phyloP scores from a whole-genome alignment of 2,797 vertebrate genomes.

The Lindbergichthys nudifrons region DNA sequence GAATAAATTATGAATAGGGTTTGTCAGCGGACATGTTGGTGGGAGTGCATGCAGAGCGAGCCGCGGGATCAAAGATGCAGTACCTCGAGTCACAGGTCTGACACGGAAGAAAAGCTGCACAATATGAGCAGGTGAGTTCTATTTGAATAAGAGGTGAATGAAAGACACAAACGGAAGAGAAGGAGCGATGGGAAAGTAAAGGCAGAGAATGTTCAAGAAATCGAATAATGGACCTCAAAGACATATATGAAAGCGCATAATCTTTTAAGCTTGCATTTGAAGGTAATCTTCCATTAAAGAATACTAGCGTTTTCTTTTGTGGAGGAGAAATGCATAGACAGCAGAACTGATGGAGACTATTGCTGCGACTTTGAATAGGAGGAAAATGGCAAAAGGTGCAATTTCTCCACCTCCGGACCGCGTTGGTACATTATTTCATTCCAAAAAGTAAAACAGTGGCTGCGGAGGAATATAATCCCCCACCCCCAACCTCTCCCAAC shows the following conservation, averaged over 20 bases:
- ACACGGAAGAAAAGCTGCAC: conserved; percentile 33
- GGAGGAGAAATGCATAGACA: conserved; percentile 81
- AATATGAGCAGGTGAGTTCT: conserved; percentile 54
- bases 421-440: conserved; percentile 66
- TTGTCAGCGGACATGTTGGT: conserved; percentile 68
- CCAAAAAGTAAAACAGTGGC: conserved; percentile 76
- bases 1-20: conserved; percentile 79
- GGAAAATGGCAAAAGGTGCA: conserved; percentile 74
- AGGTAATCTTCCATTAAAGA: conserved; percentile 85
- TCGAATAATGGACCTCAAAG: conserved; percentile 80
- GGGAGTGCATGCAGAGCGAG: conserved; percentile 70
- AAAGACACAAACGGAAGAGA: conserved; percentile 66
- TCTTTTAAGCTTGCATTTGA: conserved; percentile 83
- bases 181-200: conserved; percentile 48
- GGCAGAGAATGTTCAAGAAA: conserved; percentile 66
- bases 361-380: conserved; percentile 80
- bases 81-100: conserved; percentile 44
- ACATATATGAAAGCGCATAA: conserved; percentile 79
- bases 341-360: conserved; percentile 79
- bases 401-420: conserved; percentile 61
- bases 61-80: conserved; percentile 63
- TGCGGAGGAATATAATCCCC: conserved; percentile 74
- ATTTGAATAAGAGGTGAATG: conserved; percentile 67
- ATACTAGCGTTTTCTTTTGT: conserved; percentile 78
- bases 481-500: conserved; percentile 46